These are phyloP conservation scores for Anastatus disparis DNA, from an alignment of 1,140 invertebrate genomes.

Conservation along the genomic window DNA sequence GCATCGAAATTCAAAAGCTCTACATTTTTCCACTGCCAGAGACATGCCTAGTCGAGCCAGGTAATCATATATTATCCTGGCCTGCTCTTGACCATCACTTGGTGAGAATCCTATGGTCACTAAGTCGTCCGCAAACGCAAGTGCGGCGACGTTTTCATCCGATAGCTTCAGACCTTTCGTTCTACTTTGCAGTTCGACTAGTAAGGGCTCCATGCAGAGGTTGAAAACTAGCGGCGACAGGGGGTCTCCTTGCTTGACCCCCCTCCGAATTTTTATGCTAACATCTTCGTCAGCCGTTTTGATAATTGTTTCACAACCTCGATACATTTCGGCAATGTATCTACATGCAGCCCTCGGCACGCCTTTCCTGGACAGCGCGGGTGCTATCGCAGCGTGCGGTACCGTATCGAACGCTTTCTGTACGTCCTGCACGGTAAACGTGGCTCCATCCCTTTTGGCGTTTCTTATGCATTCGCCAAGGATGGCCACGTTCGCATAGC, in stretches of 20 bases:
- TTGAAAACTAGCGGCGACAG: conserved; percentile 44
- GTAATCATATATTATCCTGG: conserved; percentile 27
- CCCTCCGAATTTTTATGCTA: not conserved
- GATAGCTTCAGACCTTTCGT: conserved; percentile 37
- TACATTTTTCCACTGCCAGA: conserved; percentile 54
- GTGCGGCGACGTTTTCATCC: conserved; percentile 40
- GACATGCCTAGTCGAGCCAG: conserved; percentile 47
- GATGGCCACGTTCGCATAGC: too few relatives aligned
- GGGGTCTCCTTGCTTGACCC: conserved; percentile 42
- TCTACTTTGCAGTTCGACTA: conserved; percentile 38
- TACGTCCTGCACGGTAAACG: too few relatives aligned
- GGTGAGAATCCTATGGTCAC: conserved; percentile 51
- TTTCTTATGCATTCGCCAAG: too few relatives aligned
- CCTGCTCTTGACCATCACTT: conserved; percentile 37
- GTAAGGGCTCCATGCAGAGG: conserved; percentile 10
- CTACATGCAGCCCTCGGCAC: too few relatives aligned
- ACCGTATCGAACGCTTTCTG: too few relatives aligned
- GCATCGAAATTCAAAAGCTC: conserved; percentile 48
- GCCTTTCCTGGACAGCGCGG: too few relatives aligned
- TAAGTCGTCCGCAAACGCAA: conserved; percentile 63
- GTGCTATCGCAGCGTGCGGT: too few relatives aligned
- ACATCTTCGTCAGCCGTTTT: not conserved
- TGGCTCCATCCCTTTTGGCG: too few relatives aligned
- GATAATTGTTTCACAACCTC: not conserved
- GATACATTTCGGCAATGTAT: too few relatives aligned